phyloP scores from a whole-genome alignment of 2,113 vertebrate genomes.

The Eptesicus fuscus region DNA sequence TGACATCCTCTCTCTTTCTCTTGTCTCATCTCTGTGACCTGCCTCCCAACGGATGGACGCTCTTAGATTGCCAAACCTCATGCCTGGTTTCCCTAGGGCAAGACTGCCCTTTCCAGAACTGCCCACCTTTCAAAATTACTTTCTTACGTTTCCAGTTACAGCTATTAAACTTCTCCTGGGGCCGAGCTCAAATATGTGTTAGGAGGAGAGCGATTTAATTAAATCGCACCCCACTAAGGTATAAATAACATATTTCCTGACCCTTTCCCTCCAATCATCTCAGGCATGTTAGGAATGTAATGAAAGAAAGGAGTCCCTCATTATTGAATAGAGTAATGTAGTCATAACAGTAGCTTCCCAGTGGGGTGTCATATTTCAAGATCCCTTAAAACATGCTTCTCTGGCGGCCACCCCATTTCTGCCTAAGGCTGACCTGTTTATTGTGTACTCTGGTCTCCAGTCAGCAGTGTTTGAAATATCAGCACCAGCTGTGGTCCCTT shows the following conservation, averaged over 20 bases:
- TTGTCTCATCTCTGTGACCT: background rate
- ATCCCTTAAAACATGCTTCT: background rate
- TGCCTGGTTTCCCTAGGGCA: background rate
- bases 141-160: conserved; percentile 50
- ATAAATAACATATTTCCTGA: conserved; percentile 39
- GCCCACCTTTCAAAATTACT: conserved; percentile 65
- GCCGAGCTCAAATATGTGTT: conserved; percentile 53
- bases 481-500: background rate
- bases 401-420: background rate
- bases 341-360: background rate
- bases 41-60: background rate
- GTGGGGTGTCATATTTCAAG: background rate
- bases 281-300: conserved; percentile 29
- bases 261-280: background rate
- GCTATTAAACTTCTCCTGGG: conserved; percentile 55
- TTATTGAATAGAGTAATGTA: background rate
- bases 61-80: background rate
- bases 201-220: conserved; percentile 65
- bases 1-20: background rate
- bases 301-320: background rate
- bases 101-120: conserved; percentile 54
- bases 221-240: conserved; percentile 48
- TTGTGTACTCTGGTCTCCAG: background rate
- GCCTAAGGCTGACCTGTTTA: background rate
- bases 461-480: background rate